phyloP scores from a whole-genome alignment of 2,797 vertebrate genomes.

The Paratrypauchen microcephalus region DNA sequence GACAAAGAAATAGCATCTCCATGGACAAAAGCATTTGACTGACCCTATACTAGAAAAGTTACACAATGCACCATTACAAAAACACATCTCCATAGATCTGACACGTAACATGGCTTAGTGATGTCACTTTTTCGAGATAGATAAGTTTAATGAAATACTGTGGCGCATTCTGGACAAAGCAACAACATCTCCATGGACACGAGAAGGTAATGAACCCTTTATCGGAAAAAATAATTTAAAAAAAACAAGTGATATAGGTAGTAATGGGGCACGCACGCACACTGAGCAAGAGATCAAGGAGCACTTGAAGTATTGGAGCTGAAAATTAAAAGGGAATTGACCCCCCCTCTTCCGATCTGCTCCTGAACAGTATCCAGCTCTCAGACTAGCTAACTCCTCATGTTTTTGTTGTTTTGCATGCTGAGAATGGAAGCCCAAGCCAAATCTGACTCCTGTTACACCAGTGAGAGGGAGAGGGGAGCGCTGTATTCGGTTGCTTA shows the following conservation, averaged over 20 bases:
- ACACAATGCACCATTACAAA: too few species aligned
- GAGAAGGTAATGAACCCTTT: too few species aligned
- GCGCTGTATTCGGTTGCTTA: constrained; percentile 27
- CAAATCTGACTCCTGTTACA: constrained; percentile 69
- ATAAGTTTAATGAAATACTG: too few species aligned
- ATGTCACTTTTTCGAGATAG: too few species aligned
- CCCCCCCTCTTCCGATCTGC: constrained; percentile 23
- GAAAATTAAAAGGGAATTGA: constrained; percentile 47
- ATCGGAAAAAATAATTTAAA: too few species aligned
- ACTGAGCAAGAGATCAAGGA: constrained; percentile 19
- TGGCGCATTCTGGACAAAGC: too few species aligned
- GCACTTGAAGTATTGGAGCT: constrained; percentile 37
- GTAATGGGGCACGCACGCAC: constrained; percentile 15
- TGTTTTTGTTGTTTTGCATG: constrained; percentile 77
- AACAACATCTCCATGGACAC: too few species aligned
- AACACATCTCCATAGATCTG: too few species aligned
- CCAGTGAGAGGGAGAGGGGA: constrained; percentile 66
- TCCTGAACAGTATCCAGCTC: constrained; percentile 56
- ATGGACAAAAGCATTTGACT: too few species aligned
- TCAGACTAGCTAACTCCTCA: constrained; percentile 60
- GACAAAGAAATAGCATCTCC: too few species aligned
- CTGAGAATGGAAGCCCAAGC: constrained; percentile 59
- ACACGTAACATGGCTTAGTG: too few species aligned
- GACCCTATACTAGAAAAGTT: too few species aligned
- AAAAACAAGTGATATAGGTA: constrained; percentile 11